A percentile compares a stretch with the other conserved stretches of the same genome.
phyloP scores from a whole-genome alignment of 2,888 invertebrate genomes.

The Cheilosia urbana region DNA sequence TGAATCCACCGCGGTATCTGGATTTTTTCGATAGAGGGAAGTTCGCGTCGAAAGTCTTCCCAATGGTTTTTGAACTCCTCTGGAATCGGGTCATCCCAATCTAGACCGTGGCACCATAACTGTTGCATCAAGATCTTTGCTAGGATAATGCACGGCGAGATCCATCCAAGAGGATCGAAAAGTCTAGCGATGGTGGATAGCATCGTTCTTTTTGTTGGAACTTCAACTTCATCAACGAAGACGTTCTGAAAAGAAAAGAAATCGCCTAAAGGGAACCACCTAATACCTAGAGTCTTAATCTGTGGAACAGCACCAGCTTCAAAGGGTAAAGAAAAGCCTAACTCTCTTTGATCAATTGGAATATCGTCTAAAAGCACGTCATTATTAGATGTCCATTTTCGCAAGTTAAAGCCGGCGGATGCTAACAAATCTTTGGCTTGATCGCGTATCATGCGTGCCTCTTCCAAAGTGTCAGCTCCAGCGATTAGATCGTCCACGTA shows the following conservation, averaged over 20 bases:
- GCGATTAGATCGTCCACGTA: too few relatives aligned
- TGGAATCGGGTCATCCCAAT: conserved; percentile 29
- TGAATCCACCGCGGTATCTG: neutral
- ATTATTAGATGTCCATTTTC: too few relatives aligned
- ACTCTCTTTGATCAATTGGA: too few relatives aligned
- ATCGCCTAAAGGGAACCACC: too few relatives aligned
- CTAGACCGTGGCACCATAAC: neutral
- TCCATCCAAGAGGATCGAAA: conserved; percentile 26
- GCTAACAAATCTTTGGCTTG: too few relatives aligned
- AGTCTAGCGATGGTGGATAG: conserved; percentile 14
- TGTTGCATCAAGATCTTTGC: conserved; percentile 24
- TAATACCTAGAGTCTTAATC: too few relatives aligned
- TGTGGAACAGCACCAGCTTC: too few relatives aligned
- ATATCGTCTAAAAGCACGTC: too few relatives aligned
- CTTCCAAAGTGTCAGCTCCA: too few relatives aligned
- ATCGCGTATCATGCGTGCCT: too few relatives aligned
- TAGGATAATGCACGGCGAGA: conserved; percentile 6
- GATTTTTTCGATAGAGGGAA: conserved; percentile 10
- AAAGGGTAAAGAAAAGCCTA: too few relatives aligned
- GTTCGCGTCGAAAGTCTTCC: neutral
- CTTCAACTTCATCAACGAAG: neutral
- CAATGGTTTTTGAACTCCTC: neutral
- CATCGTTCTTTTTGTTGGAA: neutral
- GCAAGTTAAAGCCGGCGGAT: too few relatives aligned
- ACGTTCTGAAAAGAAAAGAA: neutral